Percentiles rank a stretch among this genome's conserved stretches.
These are phyloP conservation scores for Agapetus fuscipes DNA, from an alignment of 2,888 invertebrate species.

Conservation along the genomic window DNA sequence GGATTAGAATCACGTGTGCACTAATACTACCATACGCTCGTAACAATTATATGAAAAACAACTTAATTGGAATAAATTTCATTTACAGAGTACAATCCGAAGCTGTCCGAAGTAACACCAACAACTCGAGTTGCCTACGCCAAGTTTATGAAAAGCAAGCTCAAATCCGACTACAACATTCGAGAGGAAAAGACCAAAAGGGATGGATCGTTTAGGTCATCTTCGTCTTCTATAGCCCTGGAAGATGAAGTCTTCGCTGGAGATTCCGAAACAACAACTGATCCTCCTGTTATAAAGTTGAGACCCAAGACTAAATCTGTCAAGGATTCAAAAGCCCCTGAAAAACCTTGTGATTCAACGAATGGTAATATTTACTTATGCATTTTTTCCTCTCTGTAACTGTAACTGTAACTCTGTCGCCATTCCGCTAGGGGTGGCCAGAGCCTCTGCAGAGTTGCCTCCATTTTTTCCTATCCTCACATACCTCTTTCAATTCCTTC, in stretches of 20 bases:
- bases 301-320: constrained; percentile 8
- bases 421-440: no score
- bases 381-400: no score
- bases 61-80: not conserved
- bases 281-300: constrained; percentile 16
- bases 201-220: constrained; percentile 9
- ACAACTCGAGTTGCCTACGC: constrained; percentile 77
- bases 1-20: no score
- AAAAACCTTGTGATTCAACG: no score
- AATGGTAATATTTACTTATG: no score
- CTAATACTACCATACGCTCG: no score
- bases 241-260: constrained; percentile 23
- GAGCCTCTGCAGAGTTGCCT: no score
- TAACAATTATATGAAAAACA: no score
- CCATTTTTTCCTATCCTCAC: no score
- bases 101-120: constrained; percentile 62
- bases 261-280: constrained; percentile 2
- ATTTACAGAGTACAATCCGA: constrained; percentile 68
- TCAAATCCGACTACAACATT: constrained; percentile 45
- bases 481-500: no score
- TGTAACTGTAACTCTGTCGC: no score
- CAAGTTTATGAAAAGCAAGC: constrained; percentile 74
- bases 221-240: constrained; percentile 18
- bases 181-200: constrained; percentile 22
- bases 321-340: constrained; percentile 19